A percentile compares a stretch with the other conserved stretches of the same genome.
Evolutionary conservation across 2,113 vertebrate genomes (phyloP).

Genomic region (Himantopus leucocephalus): DNA sequence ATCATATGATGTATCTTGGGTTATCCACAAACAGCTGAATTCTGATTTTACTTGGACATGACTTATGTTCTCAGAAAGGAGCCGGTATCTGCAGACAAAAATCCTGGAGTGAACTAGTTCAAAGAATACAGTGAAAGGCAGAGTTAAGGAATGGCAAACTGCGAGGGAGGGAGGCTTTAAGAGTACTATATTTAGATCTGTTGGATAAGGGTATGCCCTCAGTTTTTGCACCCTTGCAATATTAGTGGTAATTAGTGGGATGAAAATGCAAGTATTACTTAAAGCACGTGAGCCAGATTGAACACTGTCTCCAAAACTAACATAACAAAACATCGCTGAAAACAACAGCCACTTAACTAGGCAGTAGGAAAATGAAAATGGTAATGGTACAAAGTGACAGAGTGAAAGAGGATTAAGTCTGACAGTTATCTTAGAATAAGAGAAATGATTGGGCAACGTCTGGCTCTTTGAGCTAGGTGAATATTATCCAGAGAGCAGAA

Average conservation of each 20-base stretch:
- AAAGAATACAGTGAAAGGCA: not conserved
- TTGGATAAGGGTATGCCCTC: not conserved
- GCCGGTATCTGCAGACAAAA: not conserved
- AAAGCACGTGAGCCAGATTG: not conserved
- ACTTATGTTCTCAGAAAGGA: not conserved
- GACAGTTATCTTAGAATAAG: not conserved
- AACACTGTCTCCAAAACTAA: not conserved
- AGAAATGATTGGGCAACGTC: not conserved
- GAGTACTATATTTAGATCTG: not conserved
- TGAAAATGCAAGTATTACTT: not conserved
- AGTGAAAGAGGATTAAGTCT: not conserved
- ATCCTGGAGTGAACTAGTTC: not conserved
- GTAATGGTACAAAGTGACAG: fast-evolving
- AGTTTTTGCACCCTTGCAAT: not conserved
- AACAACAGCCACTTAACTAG: not conserved
- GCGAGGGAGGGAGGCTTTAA: not conserved
- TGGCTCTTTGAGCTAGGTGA: not conserved
- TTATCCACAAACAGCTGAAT: not conserved
- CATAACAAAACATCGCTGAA: not conserved
- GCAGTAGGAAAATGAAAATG: not conserved
- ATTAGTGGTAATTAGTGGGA: not conserved
- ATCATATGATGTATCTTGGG: not conserved
- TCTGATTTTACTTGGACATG: not conserved
- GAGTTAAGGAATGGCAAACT: not conserved
- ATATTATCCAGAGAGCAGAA: not conserved